Base-by-base conservation (phyloP, 2,888 invertebrate species). In the Drosophila incognita region DNA sequence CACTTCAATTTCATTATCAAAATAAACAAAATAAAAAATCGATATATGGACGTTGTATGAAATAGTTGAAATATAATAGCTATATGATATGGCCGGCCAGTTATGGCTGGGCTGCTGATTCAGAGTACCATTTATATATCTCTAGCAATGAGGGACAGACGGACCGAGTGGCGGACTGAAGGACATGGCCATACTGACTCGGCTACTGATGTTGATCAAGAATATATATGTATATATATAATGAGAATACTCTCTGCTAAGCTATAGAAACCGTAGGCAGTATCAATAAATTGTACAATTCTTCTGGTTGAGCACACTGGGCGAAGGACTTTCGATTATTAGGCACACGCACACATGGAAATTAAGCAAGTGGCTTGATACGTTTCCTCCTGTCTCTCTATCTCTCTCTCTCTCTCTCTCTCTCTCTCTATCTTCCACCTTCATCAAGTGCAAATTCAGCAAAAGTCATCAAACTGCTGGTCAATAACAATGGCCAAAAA, bases 361-460 rank as follows among this genome's bases (percentile, higher is more conserved):
- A 82, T 81, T 70, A 72, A 64, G 58, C 79, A 71, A 71, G 63
- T 71, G 68, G 49, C 53, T 69, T 74, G 62, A 74, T 75, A 57
- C 56, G 76, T 76, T 61, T 76, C 57, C 11, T 11, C 27, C 18
- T 36, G 2, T 4, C 4, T 13, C 31, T 4, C 2, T 52, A 15
- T 52, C 21, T 8, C 15, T 40, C 27, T 2, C 13, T 8, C 35
- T 13, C 11, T 38, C 27, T 7, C 21, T 5, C 2, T 24, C 53
- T 6, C 24, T 11, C 24, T 15, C 2, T 4, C 4, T 46, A 15
- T 46, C 8, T 46, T 8, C n/a, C 38, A n/a, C n/a, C n/a, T 29
- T 29, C 21, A 69, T 42, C 60, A 58, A 57, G 60, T 62, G 64
- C 64, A 49, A 69, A 68, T 36, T 69, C 61, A 71, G 69, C 69